phyloP scores from a whole-genome alignment of 2,888 invertebrate genomes.

The Erebia palarica region DNA sequence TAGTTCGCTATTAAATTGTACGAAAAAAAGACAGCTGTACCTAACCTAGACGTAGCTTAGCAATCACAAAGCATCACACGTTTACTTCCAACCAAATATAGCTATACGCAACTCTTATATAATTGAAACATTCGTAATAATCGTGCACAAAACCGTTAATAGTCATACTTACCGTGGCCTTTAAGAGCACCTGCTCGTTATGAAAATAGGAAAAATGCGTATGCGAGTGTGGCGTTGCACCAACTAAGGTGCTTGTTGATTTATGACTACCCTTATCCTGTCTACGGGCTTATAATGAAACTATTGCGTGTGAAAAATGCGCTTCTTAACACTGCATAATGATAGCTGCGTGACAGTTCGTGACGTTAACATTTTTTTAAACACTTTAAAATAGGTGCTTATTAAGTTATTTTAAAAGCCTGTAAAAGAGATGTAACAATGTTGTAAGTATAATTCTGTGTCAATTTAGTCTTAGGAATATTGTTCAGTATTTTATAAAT shows the following conservation, averaged over 20 bases:
- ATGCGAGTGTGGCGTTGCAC: constrained; percentile 52
- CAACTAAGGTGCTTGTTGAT: constrained; percentile 43
- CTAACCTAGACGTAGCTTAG: not conserved
- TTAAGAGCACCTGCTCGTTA: constrained; percentile 69
- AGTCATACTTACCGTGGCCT: constrained; percentile 57
- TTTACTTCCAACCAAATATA: constrained; percentile 46
- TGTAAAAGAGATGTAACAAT: not conserved
- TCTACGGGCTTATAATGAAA: constrained; percentile 31
- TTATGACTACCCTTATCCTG: constrained; percentile 20
- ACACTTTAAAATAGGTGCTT: not conserved
- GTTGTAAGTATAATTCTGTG: not conserved
- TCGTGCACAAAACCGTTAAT: constrained; percentile 55
- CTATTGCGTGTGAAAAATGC: constrained; percentile 36
- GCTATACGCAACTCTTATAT: constrained; percentile 47
- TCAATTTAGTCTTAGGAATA: not conserved
- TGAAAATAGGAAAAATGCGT: constrained; percentile 59
- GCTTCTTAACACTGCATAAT: constrained; percentile 28
- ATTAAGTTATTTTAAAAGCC: not conserved
- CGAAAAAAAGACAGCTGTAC: not conserved
- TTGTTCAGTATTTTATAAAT: not conserved
- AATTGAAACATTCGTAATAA: constrained; percentile 65
- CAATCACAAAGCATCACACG: constrained; percentile 24
- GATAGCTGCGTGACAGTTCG: constrained; percentile 22
- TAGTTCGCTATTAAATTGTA: not conserved
- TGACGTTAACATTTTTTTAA: constrained; percentile 8